Base-by-base conservation (phyloP, 2,113 vertebrate species). In the Ornithorhynchus anatinus region DNA sequence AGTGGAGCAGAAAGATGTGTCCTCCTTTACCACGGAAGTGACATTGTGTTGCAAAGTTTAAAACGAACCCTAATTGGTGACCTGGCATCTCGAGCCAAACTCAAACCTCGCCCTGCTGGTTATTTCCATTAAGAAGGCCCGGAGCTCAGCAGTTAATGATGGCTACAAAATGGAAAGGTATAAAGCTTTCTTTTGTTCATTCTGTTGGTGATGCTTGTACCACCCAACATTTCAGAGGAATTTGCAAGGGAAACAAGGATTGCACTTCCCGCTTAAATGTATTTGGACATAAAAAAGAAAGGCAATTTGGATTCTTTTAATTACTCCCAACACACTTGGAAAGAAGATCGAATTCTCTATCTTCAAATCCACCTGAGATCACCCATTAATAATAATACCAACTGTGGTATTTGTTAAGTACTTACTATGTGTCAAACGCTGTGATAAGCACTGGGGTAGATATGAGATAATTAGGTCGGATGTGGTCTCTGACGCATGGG, bases 21-120 rank as follows among this genome's bases (percentile, higher is more conserved):
- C 1, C 2, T 3, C 20, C 10, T 2, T 6, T 7, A 1, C 1
- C 2, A 0, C 8, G 1, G 5, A 10, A 4, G 1, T 31, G 31
- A 50, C 47, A 19, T 50, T 27, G 31, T 50, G 25, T 50, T 50
- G 47, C 25, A 50, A 50, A 3, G 5, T 13, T 27, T 8, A 8
- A 19, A 3, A 7, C 12, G 10, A 5, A 14, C 6, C 8, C 2
- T 50, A 3, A 50, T 48, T 5, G 48, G 10, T 16, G 53, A 3
- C n/a, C 10, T 20, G 45, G 33, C 17, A 15, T 20, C 39, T 33
- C 17, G n/a, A 22, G 22, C 15, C 29, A 1, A 1, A 2, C 25
- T 16, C 10, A 19, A 6, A 11, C 12, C 3, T 10, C 10, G 8
- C 56, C 8, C 12, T 13, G 20, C 2, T 36, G 25, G 10, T 38